Percentiles rank a stretch among this genome's conserved stretches.
phyloP scores from a whole-genome alignment of 1,140 invertebrate species.

The Triops cancriformis region DNA sequence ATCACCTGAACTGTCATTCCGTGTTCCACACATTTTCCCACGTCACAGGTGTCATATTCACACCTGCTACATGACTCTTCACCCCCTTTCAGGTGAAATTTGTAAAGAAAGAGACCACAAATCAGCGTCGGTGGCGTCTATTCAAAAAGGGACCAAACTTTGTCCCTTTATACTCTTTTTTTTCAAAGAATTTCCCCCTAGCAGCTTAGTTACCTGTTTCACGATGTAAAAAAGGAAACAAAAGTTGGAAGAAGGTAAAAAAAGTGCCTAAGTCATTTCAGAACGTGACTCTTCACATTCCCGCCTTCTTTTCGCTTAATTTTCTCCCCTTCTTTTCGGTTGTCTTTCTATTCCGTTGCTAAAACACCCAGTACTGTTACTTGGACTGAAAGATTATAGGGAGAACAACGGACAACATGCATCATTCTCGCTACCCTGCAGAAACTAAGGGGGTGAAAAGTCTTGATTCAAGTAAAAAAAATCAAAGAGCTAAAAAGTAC shows the following conservation, averaged over 20 bases:
- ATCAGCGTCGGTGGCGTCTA: conserved; percentile 6
- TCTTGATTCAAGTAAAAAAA: too few relatives aligned
- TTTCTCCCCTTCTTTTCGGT: background rate
- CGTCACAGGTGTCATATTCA: background rate
- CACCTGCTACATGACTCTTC: background rate
- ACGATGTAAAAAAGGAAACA: background rate
- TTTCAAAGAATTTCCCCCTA: too few relatives aligned
- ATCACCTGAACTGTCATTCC: background rate
- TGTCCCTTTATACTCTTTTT: background rate
- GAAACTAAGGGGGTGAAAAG: too few relatives aligned
- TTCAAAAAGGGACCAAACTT: background rate
- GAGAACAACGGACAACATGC: too few relatives aligned
- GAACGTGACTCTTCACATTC: conserved; percentile 13
- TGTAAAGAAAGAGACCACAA: background rate
- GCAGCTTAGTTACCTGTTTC: too few relatives aligned
- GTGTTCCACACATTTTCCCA: background rate
- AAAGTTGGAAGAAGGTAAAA: background rate
- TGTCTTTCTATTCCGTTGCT: background rate
- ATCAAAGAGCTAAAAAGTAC: too few relatives aligned
- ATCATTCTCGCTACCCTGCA: too few relatives aligned
- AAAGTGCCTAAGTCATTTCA: background rate
- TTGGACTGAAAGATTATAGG: too few relatives aligned
- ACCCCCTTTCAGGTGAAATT: background rate
- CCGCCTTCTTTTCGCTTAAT: background rate
- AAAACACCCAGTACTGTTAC: too few relatives aligned